Evolutionary conservation across 2,888 invertebrate genomes (phyloP).

Genomic region (Pristionchus maxplancki): DNA sequence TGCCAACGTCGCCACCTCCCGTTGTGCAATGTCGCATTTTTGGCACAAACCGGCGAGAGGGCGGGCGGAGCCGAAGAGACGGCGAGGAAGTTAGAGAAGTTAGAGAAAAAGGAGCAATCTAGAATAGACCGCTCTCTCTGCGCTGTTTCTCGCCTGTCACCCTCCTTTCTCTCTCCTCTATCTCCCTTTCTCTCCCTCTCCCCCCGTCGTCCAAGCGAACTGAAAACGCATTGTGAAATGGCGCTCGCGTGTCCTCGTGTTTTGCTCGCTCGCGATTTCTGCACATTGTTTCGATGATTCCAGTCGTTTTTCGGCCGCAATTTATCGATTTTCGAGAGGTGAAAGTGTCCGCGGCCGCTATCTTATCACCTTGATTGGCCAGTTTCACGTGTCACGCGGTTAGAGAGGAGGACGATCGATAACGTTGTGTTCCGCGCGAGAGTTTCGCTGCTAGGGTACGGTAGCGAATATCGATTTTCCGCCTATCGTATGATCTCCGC

Average conservation of each 20-base stretch:
- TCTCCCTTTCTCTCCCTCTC: not conserved
- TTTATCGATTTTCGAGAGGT: slow-evolving; percentile 20
- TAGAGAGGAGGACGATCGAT: not conserved
- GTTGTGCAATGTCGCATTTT: not conserved
- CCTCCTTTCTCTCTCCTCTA: not conserved
- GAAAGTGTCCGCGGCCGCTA: not conserved
- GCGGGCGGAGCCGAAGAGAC: not conserved
- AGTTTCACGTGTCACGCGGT: slow-evolving; percentile 5
- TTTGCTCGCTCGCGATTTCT: not conserved
- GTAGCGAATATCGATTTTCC: not conserved
- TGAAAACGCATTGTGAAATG: slow-evolving; percentile 40
- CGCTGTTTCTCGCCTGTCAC: not conserved
- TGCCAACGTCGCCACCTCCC: not conserved
- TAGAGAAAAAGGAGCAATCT: not conserved
- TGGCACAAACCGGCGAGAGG: not conserved
- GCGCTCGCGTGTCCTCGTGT: not conserved
- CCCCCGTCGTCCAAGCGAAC: not conserved
- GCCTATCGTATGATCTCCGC: not conserved
- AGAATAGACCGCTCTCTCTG: not conserved
- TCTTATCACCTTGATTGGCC: not conserved
- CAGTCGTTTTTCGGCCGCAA: not conserved
- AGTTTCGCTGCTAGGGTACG: not conserved
- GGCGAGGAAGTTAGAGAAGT: slow-evolving; percentile 6
- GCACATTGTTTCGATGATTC: not conserved
- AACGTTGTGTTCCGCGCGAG: not conserved